A percentile compares a stretch with the other conserved stretches of the same genome.
These are phyloP conservation scores for Bostrychus sinensis DNA, from an alignment of 2,113 vertebrate genomes.

Conservation along the genomic window DNA sequence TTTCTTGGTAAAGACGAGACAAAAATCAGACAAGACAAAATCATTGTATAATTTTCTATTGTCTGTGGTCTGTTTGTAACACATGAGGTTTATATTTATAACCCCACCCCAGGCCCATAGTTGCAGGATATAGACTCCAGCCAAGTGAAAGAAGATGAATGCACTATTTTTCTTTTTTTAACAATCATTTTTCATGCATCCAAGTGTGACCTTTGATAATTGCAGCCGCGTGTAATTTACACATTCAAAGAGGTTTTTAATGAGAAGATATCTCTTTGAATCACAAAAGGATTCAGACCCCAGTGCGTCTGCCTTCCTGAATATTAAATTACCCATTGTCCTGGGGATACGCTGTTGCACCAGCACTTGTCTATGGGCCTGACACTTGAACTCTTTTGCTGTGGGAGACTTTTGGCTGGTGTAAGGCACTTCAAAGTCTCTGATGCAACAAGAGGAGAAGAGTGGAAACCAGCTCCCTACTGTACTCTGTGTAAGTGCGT, in stretches of 20 bases:
- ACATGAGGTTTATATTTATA: no score
- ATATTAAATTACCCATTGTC: background rate
- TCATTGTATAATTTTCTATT: no score
- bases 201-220: background rate
- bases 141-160: no score
- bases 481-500: slow-evolving; percentile 24
- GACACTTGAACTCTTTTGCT: slow-evolving; percentile 30
- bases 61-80: no score
- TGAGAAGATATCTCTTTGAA: background rate
- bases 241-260: background rate
- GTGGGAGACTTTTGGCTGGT: slow-evolving; percentile 11
- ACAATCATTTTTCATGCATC: background rate
- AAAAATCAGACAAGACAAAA: no score
- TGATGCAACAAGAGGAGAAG: slow-evolving; percentile 55
- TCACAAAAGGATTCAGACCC: background rate
- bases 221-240: background rate
- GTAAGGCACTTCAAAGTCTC: slow-evolving; percentile 53
- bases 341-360: background rate
- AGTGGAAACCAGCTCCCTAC: slow-evolving; percentile 59
- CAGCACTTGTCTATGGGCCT: slow-evolving; percentile 1
- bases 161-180: no score
- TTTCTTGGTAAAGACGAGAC: no score
- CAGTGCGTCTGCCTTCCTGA: background rate
- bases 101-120: no score
- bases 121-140: no score